Evolutionary conservation across 2,888 invertebrate genomes (phyloP), one percentile per base, ranked within the genome.

Genomic region (Euphydryas editha): DNA sequence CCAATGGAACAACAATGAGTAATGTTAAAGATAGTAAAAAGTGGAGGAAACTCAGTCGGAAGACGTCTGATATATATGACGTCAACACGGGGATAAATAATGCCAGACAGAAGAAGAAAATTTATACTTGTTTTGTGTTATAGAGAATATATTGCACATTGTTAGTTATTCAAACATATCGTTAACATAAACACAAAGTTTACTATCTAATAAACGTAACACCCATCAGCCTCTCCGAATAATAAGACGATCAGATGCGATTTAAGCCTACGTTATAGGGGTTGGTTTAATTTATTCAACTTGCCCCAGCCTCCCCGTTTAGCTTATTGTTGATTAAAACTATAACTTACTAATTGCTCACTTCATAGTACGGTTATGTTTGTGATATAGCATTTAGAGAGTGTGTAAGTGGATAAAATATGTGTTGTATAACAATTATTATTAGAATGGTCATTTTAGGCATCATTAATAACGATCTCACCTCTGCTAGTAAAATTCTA

Each of bases 231-330:
- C 49, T 42, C 58, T 24, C 39, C 51, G 58, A 49, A 58, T 63
- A 58, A 63, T 63, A 58, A 51, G 47, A 57, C 44, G 49, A 63
- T 63, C 63, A 58, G 63, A 39, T 63, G 58, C 57, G 63, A 63
- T 63, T 63, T 63, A 63, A 49, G 57, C 57, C 62, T 30, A 30
- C 67, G 56, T 67, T 67, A 63, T 67, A 42, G 56, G 63, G 63
- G 67, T 56, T 44, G 59, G 56, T 56, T 62, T 67, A 63, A 63
- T 63, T 67, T 63, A 63, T 67, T 56, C 59, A 44, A 56, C 59
- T 63, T 56, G 59, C 46, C 47, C 56, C 36, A 63, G 42, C 49
- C 39, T 60, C 51, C 42, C 42, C 30, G 18, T 58, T 58, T 58
- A 39, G 63, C 63, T 63, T 63, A 51, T 58, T 58, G 51, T 39